These are phyloP conservation scores for Phyllostomus hastatus DNA, from an alignment of 2,113 vertebrate species.

Conservation along the genomic window DNA sequence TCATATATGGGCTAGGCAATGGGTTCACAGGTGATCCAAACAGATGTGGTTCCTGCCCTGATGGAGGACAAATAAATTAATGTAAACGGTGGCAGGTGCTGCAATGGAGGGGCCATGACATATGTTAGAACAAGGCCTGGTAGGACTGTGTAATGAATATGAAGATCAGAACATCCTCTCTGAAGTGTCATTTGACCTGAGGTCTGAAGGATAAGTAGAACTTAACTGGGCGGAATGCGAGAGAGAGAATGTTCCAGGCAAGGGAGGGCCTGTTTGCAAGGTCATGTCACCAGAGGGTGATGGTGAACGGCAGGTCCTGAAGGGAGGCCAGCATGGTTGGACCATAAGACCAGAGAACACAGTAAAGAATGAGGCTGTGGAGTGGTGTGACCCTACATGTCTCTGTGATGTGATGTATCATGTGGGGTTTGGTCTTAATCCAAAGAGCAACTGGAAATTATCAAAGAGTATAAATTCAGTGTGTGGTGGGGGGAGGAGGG, in stretches of 20 bases:
- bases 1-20: not conserved
- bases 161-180: not conserved
- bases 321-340: not conserved
- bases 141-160: not conserved
- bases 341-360: not conserved
- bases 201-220: not conserved
- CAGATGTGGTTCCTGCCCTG: not conserved
- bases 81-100: not conserved
- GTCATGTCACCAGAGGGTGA: not conserved
- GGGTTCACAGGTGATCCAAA: not conserved
- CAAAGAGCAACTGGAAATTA: slow-evolving; percentile 13
- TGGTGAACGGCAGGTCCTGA: not conserved
- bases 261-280: not conserved
- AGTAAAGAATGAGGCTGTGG: not conserved
- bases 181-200: not conserved
- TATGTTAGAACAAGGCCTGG: not conserved
- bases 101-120: not conserved
- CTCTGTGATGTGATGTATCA: not conserved
- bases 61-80: not conserved
- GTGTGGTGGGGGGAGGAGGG: too few relatives aligned
- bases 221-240: not conserved
- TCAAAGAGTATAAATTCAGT: not conserved
- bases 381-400: accelerated
- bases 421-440: not conserved
- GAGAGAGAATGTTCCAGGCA: not conserved